phyloP scores from a whole-genome alignment of 2,113 vertebrate genomes.

The Oenanthe melanoleuca region DNA sequence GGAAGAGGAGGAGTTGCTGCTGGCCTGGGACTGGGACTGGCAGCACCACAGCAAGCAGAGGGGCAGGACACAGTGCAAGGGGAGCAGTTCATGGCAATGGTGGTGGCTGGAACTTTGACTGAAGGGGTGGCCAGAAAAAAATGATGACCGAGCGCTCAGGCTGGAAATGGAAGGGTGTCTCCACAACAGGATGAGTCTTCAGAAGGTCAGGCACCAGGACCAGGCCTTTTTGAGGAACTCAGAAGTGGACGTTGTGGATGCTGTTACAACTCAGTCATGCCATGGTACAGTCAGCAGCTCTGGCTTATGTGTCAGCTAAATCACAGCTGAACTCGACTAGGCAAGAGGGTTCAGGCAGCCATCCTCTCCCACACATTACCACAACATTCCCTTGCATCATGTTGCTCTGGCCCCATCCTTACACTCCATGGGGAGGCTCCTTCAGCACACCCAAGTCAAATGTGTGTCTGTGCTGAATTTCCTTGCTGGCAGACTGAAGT shows the following conservation, averaged over 20 bases:
- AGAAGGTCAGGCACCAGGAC: not conserved
- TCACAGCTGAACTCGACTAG: not conserved
- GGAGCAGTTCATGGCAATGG: not conserved
- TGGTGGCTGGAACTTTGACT: not conserved
- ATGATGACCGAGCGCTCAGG: accelerated
- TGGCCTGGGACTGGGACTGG: not conserved
- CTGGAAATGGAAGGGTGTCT: not conserved
- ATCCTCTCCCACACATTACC: accelerated
- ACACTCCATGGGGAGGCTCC: not conserved
- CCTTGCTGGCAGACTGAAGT: accelerated
- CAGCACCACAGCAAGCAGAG: not conserved
- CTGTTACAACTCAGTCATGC: not conserved
- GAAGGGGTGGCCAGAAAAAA: not conserved
- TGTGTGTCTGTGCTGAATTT: accelerated
- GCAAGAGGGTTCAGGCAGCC: not conserved
- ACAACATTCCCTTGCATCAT: not conserved
- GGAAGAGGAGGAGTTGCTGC: not conserved
- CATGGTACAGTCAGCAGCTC: not conserved
- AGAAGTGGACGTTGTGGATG: not conserved
- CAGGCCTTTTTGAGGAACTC: not conserved
- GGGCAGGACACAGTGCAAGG: not conserved
- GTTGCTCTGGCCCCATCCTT: no score
- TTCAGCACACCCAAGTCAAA: not conserved
- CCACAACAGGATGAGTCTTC: not conserved
- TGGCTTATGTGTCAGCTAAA: not conserved